These are phyloP conservation scores for Drosophila maculinotata DNA, from an alignment of 2,888 invertebrate genomes.

Conservation along the genomic window DNA sequence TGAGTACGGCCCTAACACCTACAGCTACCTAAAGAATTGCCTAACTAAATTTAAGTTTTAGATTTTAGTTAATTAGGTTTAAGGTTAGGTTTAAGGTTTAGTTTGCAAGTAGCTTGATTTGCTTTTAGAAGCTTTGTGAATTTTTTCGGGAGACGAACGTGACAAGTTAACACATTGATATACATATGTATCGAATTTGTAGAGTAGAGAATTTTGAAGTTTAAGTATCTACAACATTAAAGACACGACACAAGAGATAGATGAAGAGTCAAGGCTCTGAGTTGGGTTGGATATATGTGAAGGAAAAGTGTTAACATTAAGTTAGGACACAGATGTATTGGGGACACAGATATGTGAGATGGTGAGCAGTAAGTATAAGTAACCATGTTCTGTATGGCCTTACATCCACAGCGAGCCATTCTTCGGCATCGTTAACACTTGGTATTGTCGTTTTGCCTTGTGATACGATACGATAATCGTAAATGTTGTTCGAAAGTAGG, in stretches of 20 bases:
- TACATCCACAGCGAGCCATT: constrained; percentile 93
- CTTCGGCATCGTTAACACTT: constrained; percentile 95
- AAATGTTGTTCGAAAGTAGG: constrained; percentile 91
- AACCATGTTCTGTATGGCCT: constrained; percentile 85
- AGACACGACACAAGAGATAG: constrained; percentile 41
- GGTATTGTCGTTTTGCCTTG: constrained; percentile 97
- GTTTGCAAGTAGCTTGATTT: constrained; percentile 31
- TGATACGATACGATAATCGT: constrained; percentile 94
- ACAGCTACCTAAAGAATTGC: constrained; percentile 20
- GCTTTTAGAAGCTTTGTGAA: constrained; percentile 59
- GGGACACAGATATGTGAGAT: constrained; percentile 4
- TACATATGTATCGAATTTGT: constrained; percentile 13
- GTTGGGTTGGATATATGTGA: not conserved
- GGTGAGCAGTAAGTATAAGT: constrained; percentile 58
- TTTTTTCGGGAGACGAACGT: constrained; percentile 38
- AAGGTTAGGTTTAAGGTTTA: constrained; percentile 32
- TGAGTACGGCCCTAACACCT: constrained; percentile 27
- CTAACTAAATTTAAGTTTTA: constrained; percentile 2
- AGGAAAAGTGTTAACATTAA: constrained; percentile 18
- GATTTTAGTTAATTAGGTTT: constrained; percentile 36
- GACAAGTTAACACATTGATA: constrained; percentile 26
- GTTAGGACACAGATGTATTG: constrained; percentile 37
- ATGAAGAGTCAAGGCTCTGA: constrained; percentile 22
- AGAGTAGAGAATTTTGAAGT: constrained; percentile 18
- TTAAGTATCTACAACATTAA: constrained; percentile 54